Base-by-base conservation (phyloP, 2,113 vertebrate species). In the Bambusicola thoracicus region DNA sequence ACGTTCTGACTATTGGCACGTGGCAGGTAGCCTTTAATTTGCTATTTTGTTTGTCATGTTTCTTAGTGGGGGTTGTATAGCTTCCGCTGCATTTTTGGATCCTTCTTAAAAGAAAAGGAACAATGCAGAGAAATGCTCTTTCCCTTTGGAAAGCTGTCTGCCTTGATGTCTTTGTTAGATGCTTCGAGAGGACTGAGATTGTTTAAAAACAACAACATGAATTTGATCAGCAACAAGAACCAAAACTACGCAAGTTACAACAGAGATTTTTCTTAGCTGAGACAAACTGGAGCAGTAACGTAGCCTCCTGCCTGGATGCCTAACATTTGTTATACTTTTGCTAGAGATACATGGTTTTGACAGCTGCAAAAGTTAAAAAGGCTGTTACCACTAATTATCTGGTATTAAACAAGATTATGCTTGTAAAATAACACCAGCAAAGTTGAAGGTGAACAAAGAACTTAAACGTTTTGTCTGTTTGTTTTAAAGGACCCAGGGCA, bases 281-380 rank as follows among this genome's bases (percentile, higher is more conserved):
- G 32, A 83, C 38, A 85, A 85, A 76, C 67, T 25, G 44, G 21
- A 75, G 46, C 17, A 34, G 86, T 81, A 92, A 85, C 30, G 22
- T 46, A 77, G 68, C 55, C 55, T 63, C 73, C 59, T 1, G 11
- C 44, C 36, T 62, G 55, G 44, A 77, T 81, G 91, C 38, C 25
- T 77, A 72, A 87, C 92, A 93, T 70, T 81, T 85, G 61, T 87
- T 62, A 89, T 40, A 70, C 49, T 79, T 87, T 96, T 74, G 61
- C 38, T 94, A 67, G 61, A 75, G 75, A 77, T 80, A n/a, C 43
- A 32, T 87, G 89, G 85, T 91, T 95, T 96, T 89, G 91, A 95
- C 79, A 94, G 93, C 93, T 97, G 91, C 79, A 92, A 68, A 94
- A 87, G 51, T 92, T 91, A 90, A 89, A 93, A 91, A 89, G 58